phyloP scores from a whole-genome alignment of 1,140 invertebrate species.

The Zaprionus capensis region DNA sequence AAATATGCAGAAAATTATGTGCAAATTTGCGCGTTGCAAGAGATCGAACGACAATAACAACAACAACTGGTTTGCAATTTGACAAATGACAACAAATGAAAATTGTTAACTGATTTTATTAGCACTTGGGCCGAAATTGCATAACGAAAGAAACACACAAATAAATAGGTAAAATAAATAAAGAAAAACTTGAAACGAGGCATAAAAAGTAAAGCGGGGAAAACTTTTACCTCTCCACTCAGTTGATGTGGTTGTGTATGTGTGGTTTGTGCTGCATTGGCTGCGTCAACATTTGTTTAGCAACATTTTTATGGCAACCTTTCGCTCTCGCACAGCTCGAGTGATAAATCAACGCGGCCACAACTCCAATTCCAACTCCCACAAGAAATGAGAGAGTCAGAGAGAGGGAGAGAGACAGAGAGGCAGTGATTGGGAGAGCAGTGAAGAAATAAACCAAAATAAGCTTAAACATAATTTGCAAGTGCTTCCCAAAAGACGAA shows the following conservation, averaged over 20 bases:
- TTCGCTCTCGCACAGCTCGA: conserved; percentile 57
- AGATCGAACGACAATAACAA: conserved; percentile 27
- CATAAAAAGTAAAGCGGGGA: conserved; percentile 41
- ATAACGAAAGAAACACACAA: conserved; percentile 46
- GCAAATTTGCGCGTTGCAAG: conserved; percentile 22
- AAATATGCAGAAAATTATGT: conserved; percentile 43
- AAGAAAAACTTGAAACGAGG: conserved; percentile 20
- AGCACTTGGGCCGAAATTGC: conserved; percentile 65
- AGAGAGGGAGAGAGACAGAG: background rate
- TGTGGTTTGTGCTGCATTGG: background rate
- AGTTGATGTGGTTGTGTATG: background rate
- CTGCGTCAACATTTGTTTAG: conserved; percentile 67
- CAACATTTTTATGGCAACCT: conserved; percentile 69
- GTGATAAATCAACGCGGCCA: conserved; percentile 66
- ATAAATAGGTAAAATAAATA: conserved; percentile 3
- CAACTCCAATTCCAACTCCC: conserved; percentile 40
- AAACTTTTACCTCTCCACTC: conserved; percentile 52
- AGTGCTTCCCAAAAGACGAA: conserved; percentile 34
- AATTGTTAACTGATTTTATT: conserved; percentile 64
- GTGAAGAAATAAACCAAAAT: conserved; percentile 8
- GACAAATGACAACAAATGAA: conserved; percentile 62
- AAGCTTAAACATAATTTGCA: conserved; percentile 43
- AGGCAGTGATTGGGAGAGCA: background rate
- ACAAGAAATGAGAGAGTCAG: conserved; percentile 1
- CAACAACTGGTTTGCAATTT: conserved; percentile 17